phyloP scores from a whole-genome alignment of 2,113 vertebrate species.

The Mirza zaza region DNA sequence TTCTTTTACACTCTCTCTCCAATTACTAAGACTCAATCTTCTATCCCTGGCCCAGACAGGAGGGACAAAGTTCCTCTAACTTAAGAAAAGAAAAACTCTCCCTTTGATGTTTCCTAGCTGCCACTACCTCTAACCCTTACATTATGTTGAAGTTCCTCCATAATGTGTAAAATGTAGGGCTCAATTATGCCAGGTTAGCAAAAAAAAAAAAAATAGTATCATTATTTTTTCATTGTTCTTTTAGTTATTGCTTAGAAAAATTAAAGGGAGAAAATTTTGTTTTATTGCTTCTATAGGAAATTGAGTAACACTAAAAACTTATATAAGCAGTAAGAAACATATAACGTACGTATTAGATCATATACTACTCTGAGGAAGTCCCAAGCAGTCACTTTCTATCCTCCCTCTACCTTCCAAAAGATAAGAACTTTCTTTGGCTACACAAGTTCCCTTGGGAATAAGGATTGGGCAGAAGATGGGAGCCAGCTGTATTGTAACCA shows the following conservation, averaged over 20 bases:
- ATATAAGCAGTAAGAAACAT: neutral
- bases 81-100: neutral
- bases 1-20: neutral
- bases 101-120: neutral
- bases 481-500: too few relatives aligned
- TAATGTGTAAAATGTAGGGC: neutral
- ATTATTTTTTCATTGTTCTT: neutral
- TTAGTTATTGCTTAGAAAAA: slow-evolving; percentile 28
- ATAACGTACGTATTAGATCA: neutral
- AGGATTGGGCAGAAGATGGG: neutral
- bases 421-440: neutral
- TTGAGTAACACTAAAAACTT: neutral
- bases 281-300: neutral
- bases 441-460: neutral
- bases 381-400: neutral
- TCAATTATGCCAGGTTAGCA: neutral
- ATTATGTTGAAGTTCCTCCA: neutral
- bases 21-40: neutral
- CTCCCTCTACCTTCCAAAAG: neutral
- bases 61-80: neutral
- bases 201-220: neutral
- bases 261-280: neutral
- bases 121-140: neutral
- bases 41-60: neutral
- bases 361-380: neutral